Evolutionary conservation across 2,113 vertebrate species (phyloP), one percentile per base, ranked within the genome.

Genomic region (Hassar affinis): DNA sequence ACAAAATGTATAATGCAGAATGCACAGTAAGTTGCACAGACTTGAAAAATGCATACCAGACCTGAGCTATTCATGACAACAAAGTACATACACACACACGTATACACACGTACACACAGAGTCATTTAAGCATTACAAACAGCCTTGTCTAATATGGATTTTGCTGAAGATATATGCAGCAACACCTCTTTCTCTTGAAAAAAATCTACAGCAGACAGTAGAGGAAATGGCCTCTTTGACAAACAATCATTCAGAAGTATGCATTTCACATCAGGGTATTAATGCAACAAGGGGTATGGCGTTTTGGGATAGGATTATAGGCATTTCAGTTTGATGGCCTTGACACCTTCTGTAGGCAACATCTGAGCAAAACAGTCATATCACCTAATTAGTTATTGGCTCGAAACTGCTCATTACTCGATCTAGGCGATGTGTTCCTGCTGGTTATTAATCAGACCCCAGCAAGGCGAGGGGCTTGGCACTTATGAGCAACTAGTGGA

Each of bases 401-500:
- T 45, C 62, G 6, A 81, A 84, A 42, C 38, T 75, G 17, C 35
- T 84, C 75, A 79, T 79, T 79, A 84, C 56, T 72, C 51, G 61
- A 76, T 12, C 62, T 1, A 54, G 62, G 52, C 69, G 51, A 80
- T 80, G 17, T 47, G 78, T 83, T 85, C 59, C 20, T 52, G 80
- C 59, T 56, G 11, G 68, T 83, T 69, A 59, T 75, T 38, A 85
- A 80, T 83, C 59, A 83, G 45, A 83, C 56, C 49, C 47, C 51
- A 76, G 54, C 59, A 69, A 61, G 42, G 49, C 76, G 33, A 74
- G 33, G 64, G 76, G 17, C 56, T 62, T 82, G 72, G 62, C 62
- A 78, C 79, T 80, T 85, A 52, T 62, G 59, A 85, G 76, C 74
- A 85, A 83, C 61, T 79, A 85, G 86, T 81, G 77, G 77, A 80